These are phyloP conservation scores for Leptoclinus maculatus DNA, from an alignment of 2,797 vertebrate genomes.

Conservation along the genomic window DNA sequence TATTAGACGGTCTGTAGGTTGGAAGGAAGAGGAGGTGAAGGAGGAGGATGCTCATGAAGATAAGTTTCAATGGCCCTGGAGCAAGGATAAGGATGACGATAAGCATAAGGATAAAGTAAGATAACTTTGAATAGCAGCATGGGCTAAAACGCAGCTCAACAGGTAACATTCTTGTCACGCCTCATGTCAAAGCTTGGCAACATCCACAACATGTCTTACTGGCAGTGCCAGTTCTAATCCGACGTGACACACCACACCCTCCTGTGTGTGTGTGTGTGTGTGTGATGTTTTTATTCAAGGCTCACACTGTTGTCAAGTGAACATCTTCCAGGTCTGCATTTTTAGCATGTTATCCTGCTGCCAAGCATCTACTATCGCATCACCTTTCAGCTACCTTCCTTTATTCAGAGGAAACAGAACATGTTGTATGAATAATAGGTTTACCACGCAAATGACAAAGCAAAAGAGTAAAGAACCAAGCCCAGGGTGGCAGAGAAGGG, in stretches of 20 bases:
- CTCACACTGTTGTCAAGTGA: background rate
- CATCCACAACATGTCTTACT: constrained; percentile 34
- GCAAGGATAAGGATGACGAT: background rate
- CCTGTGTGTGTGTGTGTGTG: no score
- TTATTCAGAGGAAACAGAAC: background rate
- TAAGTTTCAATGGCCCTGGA: constrained; percentile 19
- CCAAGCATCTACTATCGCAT: background rate
- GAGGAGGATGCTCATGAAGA: constrained; percentile 53
- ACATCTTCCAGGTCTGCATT: background rate
- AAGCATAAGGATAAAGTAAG: background rate
- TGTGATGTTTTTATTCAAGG: background rate
- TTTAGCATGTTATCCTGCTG: background rate
- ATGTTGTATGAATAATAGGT: background rate
- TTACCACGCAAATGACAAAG: background rate
- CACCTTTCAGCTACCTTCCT: background rate
- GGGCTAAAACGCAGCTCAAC: constrained; percentile 21
- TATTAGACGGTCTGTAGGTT: background rate
- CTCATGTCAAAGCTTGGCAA: background rate
- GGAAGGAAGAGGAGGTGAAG: constrained; percentile 20
- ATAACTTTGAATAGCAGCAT: background rate
- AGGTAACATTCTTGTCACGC: constrained; percentile 11
- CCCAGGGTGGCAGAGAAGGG: background rate
- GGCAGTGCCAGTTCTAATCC: constrained; percentile 9
- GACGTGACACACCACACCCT: background rate
- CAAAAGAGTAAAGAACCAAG: background rate